phyloP scores from a whole-genome alignment of 2,888 invertebrate species.

The Chironomus tentans region DNA sequence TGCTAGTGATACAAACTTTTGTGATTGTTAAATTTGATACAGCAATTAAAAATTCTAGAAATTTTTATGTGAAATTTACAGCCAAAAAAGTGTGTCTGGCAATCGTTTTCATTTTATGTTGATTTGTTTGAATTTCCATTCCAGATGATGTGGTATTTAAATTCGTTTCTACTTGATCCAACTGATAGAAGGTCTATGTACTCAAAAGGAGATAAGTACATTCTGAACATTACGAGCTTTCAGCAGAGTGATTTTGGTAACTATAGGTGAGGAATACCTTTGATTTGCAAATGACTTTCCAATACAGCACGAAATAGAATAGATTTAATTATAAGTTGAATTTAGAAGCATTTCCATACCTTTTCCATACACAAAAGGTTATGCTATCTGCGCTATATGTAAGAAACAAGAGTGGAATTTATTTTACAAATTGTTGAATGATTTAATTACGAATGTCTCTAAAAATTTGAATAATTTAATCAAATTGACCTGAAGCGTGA shows the following conservation, averaged over 20 bases:
- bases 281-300: too few relatives aligned
- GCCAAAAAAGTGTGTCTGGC: too few relatives aligned
- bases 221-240: constrained; percentile 50
- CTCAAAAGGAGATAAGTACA: constrained; percentile 49
- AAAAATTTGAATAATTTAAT: constrained; percentile 14
- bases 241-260: constrained; percentile 56
- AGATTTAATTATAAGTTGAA: too few relatives aligned
- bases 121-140: not conserved
- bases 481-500: not conserved
- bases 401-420: not conserved
- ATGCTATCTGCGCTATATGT: not conserved
- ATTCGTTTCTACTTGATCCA: constrained; percentile 51
- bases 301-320: too few relatives aligned
- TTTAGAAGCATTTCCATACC: too few relatives aligned
- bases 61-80: too few relatives aligned
- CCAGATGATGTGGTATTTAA: constrained; percentile 56
- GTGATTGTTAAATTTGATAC: too few relatives aligned
- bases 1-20: too few relatives aligned
- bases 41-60: too few relatives aligned
- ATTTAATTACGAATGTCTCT: constrained; percentile 18
- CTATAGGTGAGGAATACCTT: constrained; percentile 39
- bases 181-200: constrained; percentile 55
- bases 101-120: too few relatives aligned
- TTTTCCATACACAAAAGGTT: not conserved
- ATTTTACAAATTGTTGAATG: not conserved